A percentile compares a stretch with the other conserved stretches of the same genome.
Evolutionary conservation across 1,140 invertebrate genomes (phyloP).

Genomic region (Trichoplusia ni): DNA sequence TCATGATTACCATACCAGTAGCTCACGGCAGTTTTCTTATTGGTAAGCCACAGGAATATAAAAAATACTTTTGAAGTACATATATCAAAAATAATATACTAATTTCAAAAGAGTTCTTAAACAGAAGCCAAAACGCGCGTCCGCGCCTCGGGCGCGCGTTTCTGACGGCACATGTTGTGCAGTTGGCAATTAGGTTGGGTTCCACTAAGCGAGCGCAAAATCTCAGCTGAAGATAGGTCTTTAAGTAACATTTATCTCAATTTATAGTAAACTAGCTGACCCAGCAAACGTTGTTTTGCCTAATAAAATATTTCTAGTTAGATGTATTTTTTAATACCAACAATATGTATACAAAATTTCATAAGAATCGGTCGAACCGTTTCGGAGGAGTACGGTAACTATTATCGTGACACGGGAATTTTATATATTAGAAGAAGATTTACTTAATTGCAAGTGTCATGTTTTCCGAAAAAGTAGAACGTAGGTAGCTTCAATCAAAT

Average conservation of each 20-base stretch:
- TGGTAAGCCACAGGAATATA: slow-evolving; percentile 24
- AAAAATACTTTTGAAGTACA: slow-evolving; percentile 41
- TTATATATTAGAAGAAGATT: no score
- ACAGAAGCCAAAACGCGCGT: slow-evolving; percentile 77
- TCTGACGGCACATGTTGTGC: slow-evolving; percentile 54
- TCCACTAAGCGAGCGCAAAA: slow-evolving; percentile 40
- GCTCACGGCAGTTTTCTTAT: slow-evolving; percentile 22
- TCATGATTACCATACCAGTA: slow-evolving; percentile 14
- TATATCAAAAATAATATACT: slow-evolving; percentile 50
- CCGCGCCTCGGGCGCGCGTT: slow-evolving; percentile 63
- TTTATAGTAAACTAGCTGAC: neutral
- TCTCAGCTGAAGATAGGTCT: neutral
- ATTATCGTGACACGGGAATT: no score
- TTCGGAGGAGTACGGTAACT: no score
- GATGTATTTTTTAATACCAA: no score
- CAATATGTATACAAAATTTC: no score
- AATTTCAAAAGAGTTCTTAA: slow-evolving; percentile 65
- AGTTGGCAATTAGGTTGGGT: slow-evolving; percentile 40
- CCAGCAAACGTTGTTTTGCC: no score
- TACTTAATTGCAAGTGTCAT: neutral
- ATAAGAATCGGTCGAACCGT: no score
- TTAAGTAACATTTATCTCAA: neutral
- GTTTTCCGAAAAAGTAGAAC: no score
- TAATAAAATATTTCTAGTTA: no score
- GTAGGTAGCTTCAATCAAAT: neutral